phyloP scores from a whole-genome alignment of 2,113 vertebrate species.

The Geothlypis trichas region DNA sequence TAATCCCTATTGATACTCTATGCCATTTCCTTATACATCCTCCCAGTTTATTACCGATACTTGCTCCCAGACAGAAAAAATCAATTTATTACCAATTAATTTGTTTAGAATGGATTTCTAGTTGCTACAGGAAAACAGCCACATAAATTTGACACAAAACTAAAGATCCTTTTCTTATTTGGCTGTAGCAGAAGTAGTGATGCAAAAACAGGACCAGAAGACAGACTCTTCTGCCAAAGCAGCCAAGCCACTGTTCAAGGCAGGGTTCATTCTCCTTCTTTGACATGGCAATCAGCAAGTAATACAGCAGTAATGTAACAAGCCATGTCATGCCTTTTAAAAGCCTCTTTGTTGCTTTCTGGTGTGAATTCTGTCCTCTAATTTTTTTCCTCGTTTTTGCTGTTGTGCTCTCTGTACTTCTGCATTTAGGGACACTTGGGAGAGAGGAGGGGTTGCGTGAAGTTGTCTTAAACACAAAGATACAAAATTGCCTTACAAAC shows the following conservation, averaged over 20 bases:
- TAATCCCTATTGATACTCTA: not conserved
- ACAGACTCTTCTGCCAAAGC: not conserved
- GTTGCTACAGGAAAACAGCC: not conserved
- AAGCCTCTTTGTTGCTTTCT: not conserved
- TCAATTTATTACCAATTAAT: not conserved
- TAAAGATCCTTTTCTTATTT: not conserved
- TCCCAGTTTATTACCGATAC: not conserved
- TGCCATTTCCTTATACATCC: not conserved
- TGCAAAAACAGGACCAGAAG: not conserved
- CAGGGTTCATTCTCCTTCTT: not conserved
- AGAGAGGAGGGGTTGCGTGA: not conserved
- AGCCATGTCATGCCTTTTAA: not conserved
- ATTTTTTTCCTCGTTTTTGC: not conserved
- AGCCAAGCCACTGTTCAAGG: not conserved
- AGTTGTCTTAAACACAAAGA: not conserved
- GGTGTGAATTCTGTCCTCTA: not conserved
- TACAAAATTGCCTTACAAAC: not conserved
- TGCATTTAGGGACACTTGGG: not conserved
- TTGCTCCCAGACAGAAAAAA: not conserved
- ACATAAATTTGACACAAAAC: not conserved
- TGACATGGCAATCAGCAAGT: not conserved
- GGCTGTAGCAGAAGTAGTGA: not conserved
- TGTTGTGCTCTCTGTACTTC: not conserved
- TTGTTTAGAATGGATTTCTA: not conserved
- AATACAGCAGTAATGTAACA: rapidly evolving